phyloP scores from a whole-genome alignment of 2,113 vertebrate species.

The Neolamprologus sp. region DNA sequence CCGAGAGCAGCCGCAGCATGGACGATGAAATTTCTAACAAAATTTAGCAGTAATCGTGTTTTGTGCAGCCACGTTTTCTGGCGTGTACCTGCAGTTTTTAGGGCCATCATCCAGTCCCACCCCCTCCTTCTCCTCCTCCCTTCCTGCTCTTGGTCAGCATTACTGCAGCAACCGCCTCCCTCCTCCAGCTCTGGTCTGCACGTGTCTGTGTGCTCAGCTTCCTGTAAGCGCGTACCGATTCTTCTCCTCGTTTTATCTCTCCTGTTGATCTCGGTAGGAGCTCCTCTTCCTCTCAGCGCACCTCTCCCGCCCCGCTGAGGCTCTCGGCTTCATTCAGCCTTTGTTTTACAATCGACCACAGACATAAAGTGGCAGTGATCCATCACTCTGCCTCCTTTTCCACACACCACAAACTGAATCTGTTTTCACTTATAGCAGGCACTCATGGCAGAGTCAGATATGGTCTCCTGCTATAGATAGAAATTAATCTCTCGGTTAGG shows the following conservation, averaged over 20 bases:
- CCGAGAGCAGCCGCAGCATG: background rate
- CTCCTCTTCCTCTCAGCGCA: background rate
- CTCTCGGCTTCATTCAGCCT: background rate
- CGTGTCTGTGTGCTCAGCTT: background rate
- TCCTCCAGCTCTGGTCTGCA: background rate
- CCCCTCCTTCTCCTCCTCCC: background rate
- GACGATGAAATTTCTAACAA: background rate
- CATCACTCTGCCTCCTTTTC: background rate
- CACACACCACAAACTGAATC: background rate
- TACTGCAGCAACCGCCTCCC: background rate
- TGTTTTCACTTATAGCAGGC: background rate
- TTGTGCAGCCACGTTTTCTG: background rate
- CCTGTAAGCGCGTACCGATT: background rate
- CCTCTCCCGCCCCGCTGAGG: background rate
- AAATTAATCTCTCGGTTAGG: background rate
- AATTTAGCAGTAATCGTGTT: background rate
- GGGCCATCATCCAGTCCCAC: background rate
- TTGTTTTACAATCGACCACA: background rate
- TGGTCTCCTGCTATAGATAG: background rate
- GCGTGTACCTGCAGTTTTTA: background rate
- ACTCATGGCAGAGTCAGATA: background rate
- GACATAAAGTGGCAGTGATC: background rate
- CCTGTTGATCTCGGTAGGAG: background rate
- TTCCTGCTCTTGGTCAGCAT: background rate
- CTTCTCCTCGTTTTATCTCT: background rate